Conservation (phyloP, 2,113 vertebrate genomes). For the Nothocercus julius region DNA sequence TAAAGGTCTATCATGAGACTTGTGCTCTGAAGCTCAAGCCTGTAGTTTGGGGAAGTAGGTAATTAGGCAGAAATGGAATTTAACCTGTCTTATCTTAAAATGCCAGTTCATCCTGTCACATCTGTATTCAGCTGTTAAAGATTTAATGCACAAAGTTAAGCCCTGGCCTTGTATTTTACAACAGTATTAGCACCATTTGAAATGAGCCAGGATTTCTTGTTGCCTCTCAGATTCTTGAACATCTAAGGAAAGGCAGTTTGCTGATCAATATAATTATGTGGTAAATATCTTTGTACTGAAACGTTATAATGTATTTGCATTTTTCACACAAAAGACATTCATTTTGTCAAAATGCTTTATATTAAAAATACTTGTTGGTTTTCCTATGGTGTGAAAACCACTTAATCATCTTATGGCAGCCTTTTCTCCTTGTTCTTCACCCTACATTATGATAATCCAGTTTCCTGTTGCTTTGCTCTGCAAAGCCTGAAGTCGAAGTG, state of each 20-base stretch:
- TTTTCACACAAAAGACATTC: neutral
- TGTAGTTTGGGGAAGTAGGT: conserved; percentile 37
- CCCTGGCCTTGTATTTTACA: neutral
- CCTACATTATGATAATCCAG: neutral
- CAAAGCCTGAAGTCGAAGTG: neutral
- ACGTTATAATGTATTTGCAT: neutral
- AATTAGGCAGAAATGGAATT: conserved; percentile 37
- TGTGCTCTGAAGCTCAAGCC: neutral
- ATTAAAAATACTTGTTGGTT: neutral
- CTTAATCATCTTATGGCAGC: too few relatives aligned
- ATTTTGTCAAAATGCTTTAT: neutral
- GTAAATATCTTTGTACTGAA: neutral
- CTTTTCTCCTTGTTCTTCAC: neutral
- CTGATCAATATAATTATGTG: neutral
- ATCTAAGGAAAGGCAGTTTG: neutral
- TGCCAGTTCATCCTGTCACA: conserved; percentile 50
- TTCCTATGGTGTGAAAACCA: neutral
- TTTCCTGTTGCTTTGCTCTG: too few relatives aligned
- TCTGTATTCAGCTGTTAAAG: neutral
- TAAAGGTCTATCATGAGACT: neutral
- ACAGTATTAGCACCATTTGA: neutral
- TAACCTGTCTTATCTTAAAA: conserved; percentile 45
- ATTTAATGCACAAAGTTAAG: neutral
- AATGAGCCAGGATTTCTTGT: neutral
- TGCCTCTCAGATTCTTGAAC: neutral